Base-by-base conservation (phyloP, 1,140 invertebrate genomes). In the Drosophila pachea region DNA sequence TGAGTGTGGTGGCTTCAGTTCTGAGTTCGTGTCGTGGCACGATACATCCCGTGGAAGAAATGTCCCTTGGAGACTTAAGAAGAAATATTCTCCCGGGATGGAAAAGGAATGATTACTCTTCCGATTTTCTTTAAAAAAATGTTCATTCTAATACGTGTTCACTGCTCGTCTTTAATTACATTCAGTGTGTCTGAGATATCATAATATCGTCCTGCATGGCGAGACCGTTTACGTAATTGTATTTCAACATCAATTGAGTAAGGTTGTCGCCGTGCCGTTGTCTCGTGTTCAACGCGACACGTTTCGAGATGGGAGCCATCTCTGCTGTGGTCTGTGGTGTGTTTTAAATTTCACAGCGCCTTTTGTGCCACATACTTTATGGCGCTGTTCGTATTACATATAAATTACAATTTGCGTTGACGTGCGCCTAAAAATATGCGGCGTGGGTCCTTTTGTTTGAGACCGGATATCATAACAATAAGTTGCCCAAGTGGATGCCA, bases 321-420 rank as follows among this genome's bases (percentile, higher is more conserved):
- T 67, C 32, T 45, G 50, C 49, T 58, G 58, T 42, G 58, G 38
- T 42, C 12, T 43, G 40, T 43, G 40, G 40, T 29, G 53, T 73
- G 70, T 64, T 79, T 79, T 75, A 79, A 79, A 79, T 79, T 78
- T 75, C 48, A 62, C 56, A 29, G 45, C 62, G 73, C 63, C 72
- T 61, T 68, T 73, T 81, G 69, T 76, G 40, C 53, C 43, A 42
- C 52, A 66, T 74, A 72, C 74, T 82, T 82, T 82, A 82, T 82
- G 74, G 63, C 71, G 60, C 67, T 63, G 73, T 76, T 81, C 77
- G 81, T 82, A 82, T 77, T 82, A 82, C 78, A 64, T 74, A 82
- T 82, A 82, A 82, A 82, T 82, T 77, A 82, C 78, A 82, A 82
- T 82, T 82, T 82, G 62, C 74, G 70, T 69, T 72, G 78, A 74